Base-by-base conservation (phyloP, 2,113 vertebrate species). In the Lamprotornis superbus region DNA sequence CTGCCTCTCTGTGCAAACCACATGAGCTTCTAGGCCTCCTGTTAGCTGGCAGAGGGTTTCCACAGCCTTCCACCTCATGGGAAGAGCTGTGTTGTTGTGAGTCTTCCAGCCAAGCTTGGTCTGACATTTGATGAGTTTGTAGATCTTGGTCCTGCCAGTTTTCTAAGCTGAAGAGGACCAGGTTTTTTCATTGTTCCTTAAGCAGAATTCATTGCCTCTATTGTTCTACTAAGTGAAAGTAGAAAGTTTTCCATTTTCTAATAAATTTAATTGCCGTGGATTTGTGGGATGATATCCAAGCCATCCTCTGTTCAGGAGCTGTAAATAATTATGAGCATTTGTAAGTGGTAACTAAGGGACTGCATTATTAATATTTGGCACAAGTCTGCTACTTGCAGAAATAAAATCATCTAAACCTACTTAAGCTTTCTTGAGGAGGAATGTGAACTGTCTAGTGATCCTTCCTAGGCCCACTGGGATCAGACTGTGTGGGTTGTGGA, bases 271-370 rank as follows among this genome's bases (percentile, higher is more conserved):
- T 88, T 85, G 79, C 94, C 85, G 78, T 57, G 88, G 50, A 46
- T 83, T 76, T 93, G 40, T 89, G 96, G 96, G 63, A 33, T 87
- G 71, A 13, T 88, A 42, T 60, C 88, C 94, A 95, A 73, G 46
- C 63, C 21, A 3, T 90, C 82, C 82, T 83, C 79, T 84, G 49
- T 89, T 95, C 77, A 53, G 87, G 65, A 94, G 65, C 91, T 93
- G 93, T 92, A 95, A 95, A 92, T 89, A 95, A 94, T 95, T 79
- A 46, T 11, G 44, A 94, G 74, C 65, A 33, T 83, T 94, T 82
- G 23, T 87, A 64, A 95, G 77, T 91, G 89, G 89, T 95, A 95
- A 95, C 94, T 71, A 87, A 87, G 94, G 91, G 81, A 83, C 56
- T 68, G 46, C 19, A 33, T 85, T 91, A 84, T 95, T 95, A 89